Percentiles rank a stretch among this genome's conserved stretches.
Conservation (phyloP, 2,797 vertebrate genomes). For the Microtus agrestis region DNA sequence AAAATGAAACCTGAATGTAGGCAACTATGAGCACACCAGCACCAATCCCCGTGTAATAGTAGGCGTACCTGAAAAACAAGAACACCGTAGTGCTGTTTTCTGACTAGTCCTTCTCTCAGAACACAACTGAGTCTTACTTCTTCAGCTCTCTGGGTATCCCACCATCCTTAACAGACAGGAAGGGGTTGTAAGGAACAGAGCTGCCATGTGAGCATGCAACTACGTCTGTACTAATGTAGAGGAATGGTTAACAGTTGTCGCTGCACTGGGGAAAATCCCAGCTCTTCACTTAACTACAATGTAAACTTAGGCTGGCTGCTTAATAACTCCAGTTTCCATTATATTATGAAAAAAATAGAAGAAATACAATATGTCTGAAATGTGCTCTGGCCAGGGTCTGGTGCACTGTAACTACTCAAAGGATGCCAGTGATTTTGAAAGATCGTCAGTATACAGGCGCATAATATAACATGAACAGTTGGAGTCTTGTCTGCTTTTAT, state of each 20-base stretch:
- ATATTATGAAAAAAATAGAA: neutral
- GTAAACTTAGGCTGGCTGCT: neutral
- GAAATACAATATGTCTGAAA: neutral
- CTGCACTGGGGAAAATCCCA: neutral
- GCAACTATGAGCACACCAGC: constrained; percentile 91
- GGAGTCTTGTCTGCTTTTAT: neutral
- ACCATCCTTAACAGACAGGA: neutral
- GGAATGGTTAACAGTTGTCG: neutral
- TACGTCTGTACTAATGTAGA: accelerated
- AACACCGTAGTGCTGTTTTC: neutral
- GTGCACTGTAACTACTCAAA: neutral
- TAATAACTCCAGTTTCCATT: neutral
- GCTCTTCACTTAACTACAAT: neutral
- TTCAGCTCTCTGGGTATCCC: neutral
- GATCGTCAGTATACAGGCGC: neutral
- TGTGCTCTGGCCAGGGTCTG: neutral
- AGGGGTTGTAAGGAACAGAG: neutral
- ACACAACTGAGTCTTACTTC: neutral
- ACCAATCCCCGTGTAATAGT: constrained; percentile 93
- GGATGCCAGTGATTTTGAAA: neutral
- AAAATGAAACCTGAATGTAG: constrained; percentile 94
- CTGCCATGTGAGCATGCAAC: neutral
- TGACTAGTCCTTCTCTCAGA: neutral
- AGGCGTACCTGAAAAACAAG: constrained; percentile 90
- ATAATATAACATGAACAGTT: neutral